Evolutionary conservation across 1,140 invertebrate genomes (phyloP), one percentile per base, ranked within the genome.

Genomic region (Microplitis demolitor): DNA sequence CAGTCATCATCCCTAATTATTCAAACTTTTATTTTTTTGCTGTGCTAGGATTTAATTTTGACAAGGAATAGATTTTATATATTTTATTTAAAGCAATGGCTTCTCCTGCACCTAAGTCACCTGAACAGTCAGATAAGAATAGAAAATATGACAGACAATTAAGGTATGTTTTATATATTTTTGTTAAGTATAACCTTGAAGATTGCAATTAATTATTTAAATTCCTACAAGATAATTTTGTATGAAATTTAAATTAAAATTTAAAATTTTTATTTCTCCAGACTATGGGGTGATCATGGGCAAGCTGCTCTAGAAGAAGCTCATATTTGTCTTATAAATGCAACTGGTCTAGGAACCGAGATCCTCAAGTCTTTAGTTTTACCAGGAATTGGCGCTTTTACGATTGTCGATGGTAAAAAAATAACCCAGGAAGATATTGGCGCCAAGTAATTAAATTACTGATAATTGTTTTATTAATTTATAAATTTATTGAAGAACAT

Each of bases 201-300:
- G 24, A 24, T 24, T 24, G 24, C 24, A 24, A 24, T 24, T 24
- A 24, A 24, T 24, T 24, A 24, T 24, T 24, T 24, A 24, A 24
- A 24, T 24, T 24, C 24, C 0, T 0, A 24, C 24, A 24, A 24
- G 2, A 24, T 24, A 24, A 24, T 24, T 24, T 24, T 24, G 24
- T 24, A 24, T 24, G 24, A 24, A 24, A 24, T 24, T 24, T 24
- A 24, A 24, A 24, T 24, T 24, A 1, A 24, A 24, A 24, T 24
- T 24, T 24, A 2, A 24, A 24, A 1, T 2, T 0, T 24, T 24
- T 24, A 24, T 45, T 8, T 74, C 84, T 84, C 58, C 76, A 93
- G 97, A 84, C 89, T 99, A 79, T 99, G 98, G 98, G 97, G 97
- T 71, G 97, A 99, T 85, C 95, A 98, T 89, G 98, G 98, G 1